Percentiles rank a stretch among this genome's conserved stretches.
Conservation (phyloP, 2,888 invertebrate genomes). For the Coecobrya sp. region DNA sequence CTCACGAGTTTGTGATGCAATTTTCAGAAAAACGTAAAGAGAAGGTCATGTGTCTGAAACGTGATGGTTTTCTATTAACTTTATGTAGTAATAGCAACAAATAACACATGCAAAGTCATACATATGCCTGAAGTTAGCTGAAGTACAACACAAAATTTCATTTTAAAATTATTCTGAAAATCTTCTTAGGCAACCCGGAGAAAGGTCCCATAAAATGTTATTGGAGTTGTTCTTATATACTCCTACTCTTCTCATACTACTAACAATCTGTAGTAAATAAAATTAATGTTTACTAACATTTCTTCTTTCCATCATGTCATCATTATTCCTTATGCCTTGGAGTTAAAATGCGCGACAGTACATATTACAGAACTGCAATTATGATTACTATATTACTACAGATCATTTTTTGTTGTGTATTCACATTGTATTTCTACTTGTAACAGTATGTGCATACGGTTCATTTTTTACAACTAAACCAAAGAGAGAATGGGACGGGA, state of each 20-base stretch:
- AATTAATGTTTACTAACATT: neutral
- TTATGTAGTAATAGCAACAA: too few relatives aligned
- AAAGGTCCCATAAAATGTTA: too few relatives aligned
- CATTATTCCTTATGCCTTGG: neutral
- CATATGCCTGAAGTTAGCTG: too few relatives aligned
- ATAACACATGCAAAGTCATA: too few relatives aligned
- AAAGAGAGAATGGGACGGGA: neutral
- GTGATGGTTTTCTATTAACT: too few relatives aligned
- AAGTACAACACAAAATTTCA: too few relatives aligned
- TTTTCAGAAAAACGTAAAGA: too few relatives aligned
- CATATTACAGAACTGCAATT: constrained; percentile 1
- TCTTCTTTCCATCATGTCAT: neutral
- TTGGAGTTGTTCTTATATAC: too few relatives aligned
- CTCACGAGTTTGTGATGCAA: too few relatives aligned
- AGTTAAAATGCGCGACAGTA: neutral
- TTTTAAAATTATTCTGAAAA: too few relatives aligned
- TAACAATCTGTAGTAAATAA: neutral
- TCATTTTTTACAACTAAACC: neutral
- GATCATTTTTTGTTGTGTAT: neutral
- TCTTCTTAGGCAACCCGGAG: too few relatives aligned
- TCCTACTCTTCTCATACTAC: neutral
- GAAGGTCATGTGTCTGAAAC: too few relatives aligned
- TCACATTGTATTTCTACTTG: neutral
- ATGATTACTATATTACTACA: neutral
- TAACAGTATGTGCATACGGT: neutral